Percentiles rank a stretch among this genome's conserved stretches.
Conservation (phyloP, 2,888 invertebrate species). For the Spialia ferax region DNA sequence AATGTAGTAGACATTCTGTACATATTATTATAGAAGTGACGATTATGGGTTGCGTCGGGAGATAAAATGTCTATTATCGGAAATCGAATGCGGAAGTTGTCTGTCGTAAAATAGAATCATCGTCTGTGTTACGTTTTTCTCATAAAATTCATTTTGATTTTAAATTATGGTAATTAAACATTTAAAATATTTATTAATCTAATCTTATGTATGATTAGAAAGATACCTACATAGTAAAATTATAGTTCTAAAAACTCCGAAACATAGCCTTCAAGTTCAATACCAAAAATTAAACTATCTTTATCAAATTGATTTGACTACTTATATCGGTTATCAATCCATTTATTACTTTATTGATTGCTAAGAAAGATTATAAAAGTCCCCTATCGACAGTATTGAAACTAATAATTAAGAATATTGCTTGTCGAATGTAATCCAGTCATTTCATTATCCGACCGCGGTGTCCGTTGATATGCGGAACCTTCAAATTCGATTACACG, state of each 20-base stretch:
- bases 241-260: too few species aligned
- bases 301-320: too few species aligned
- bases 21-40: background rate
- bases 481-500: constrained; percentile 1
- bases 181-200: too few species aligned
- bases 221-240: too few species aligned
- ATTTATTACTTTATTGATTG: too few species aligned
- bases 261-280: too few species aligned
- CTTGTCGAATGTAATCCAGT: background rate
- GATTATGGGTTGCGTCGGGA: constrained; percentile 5
- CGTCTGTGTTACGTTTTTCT: background rate
- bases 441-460: background rate
- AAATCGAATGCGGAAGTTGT: background rate
- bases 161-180: background rate
- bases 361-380: too few species aligned
- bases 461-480: constrained; percentile 16
- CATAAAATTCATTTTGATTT: background rate
- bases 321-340: too few species aligned
- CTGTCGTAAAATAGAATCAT: background rate
- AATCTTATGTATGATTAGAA: too few species aligned
- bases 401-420: background rate
- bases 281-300: too few species aligned
- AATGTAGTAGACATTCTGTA: too few species aligned
- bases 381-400: too few species aligned
- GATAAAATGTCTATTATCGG: constrained; percentile 19